Conservation (phyloP, 2,888 invertebrate species). For the Dichetophora obliterata region DNA sequence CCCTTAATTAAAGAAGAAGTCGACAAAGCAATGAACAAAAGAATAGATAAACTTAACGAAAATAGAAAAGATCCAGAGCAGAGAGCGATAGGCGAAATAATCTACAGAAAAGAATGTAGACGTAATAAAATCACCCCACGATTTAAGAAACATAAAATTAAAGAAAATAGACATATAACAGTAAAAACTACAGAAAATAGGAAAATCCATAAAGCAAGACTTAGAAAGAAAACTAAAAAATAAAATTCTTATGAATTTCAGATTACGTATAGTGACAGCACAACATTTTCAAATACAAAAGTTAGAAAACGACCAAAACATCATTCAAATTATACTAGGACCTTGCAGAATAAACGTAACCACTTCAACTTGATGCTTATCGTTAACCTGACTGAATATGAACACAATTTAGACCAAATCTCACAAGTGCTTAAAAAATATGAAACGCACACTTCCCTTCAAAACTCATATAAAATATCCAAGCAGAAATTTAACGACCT, state of each 20-base stretch:
- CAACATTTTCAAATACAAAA: background rate
- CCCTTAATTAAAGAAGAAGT: slow-evolving; percentile 32
- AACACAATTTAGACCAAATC: too few species aligned
- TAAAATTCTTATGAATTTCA: background rate
- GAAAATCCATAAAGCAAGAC: slow-evolving; percentile 45
- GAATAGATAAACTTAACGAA: slow-evolving; percentile 41
- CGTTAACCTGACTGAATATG: too few species aligned
- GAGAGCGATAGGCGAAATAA: slow-evolving; percentile 14
- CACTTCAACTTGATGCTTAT: too few species aligned
- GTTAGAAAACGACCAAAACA: background rate
- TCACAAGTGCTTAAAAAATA: too few species aligned
- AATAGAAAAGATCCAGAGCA: slow-evolving; percentile 29
- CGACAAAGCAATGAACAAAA: background rate
- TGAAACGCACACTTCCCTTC: too few species aligned
- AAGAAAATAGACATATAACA: slow-evolving; percentile 33
- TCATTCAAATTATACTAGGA: background rate
- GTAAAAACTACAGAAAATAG: slow-evolving; percentile 38
- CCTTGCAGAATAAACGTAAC: background rate
- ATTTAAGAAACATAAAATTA: slow-evolving; percentile 34
- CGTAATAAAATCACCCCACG: slow-evolving; percentile 29
- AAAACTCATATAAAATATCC: too few species aligned
- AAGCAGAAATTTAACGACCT: too few species aligned
- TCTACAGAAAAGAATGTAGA: slow-evolving; percentile 43
- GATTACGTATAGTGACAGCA: background rate
- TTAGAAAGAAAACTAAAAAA: slow-evolving; percentile 11